Base-by-base conservation (phyloP, 2,888 invertebrate species). In the Trichopria drosophilae region DNA sequence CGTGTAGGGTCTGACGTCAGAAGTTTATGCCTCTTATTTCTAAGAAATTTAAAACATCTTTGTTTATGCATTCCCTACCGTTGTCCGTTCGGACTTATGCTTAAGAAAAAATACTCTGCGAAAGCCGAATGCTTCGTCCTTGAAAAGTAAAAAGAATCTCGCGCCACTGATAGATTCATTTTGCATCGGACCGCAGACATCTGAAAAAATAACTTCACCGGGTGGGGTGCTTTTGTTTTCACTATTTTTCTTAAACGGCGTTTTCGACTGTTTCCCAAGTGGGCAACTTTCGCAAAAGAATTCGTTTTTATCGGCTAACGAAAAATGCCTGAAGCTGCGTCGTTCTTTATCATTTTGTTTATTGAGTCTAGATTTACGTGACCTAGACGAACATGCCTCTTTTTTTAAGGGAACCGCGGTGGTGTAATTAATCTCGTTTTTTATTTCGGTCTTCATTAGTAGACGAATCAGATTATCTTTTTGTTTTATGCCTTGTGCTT, bases 201-300 rank as follows among this genome's bases (percentile, higher is more conserved):
- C 22, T 49, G 28, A 16, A 28, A 31, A 6, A 31, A 31, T 7
- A n/a, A 31, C 15, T 15, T 31, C 31, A n/a, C 31, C 31, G n/a
- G 31, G 31, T 12, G 6, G n/a, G n/a, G n/a, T 31, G 6, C 15
- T 31, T n/a, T n/a, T n/a, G n/a, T n/a, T n/a, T n/a, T n/a, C n/a
- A n/a, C n/a, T n/a, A n/a, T n/a, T n/a, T n/a, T n/a, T n/a, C 12
- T 43, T 69, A 71, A 5, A 57, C 63, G 4, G 68, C 65, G 12
- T 66, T 66, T 16, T 57, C 58, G 3, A 69, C 63, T 10, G 68
- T 72, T 51, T 76, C 69, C n/a, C n/a, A n/a, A n/a, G n/a, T n/a
- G n/a, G n/a, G n/a, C n/a, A n/a, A n/a, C n/a, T n/a, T n/a, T 65
- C 68, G 70, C 71, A 75, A 26, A 69, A n/a, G n/a, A n/a, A n/a